These are phyloP conservation scores for Oncorhynchus kisutch DNA, from an alignment of 2,113 vertebrate species.

Conservation along the genomic window DNA sequence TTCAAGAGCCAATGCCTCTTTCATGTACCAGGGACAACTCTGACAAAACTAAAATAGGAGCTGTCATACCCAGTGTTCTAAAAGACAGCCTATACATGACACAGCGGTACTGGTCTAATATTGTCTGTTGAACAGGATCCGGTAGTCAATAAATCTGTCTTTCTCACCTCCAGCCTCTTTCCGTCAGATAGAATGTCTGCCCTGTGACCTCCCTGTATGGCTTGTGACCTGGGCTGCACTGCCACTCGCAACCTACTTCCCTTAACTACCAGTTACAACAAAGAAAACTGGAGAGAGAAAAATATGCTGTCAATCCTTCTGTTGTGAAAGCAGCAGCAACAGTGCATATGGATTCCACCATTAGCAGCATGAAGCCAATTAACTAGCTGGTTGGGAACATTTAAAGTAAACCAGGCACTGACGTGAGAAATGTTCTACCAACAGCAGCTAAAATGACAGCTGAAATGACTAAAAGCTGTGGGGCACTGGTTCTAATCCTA, in stretches of 20 bases:
- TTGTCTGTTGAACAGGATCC: constrained; percentile 32
- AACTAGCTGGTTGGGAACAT: constrained; percentile 23
- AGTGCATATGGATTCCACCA: neutral
- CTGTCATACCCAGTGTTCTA: constrained; percentile 40
- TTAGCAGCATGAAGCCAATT: neutral
- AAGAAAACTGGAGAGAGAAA: too few relatives aligned
- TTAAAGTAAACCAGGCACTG: constrained; percentile 28
- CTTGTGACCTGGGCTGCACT: constrained; percentile 81
- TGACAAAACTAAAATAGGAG: constrained; percentile 49
- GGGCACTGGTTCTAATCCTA: constrained; percentile 48
- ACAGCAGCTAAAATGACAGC: constrained; percentile 43
- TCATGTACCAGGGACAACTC: constrained; percentile 59
- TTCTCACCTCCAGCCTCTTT: constrained; percentile 67
- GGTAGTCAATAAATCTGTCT: constrained; percentile 60
- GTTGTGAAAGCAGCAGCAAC: constrained; percentile 26
- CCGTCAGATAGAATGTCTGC: constrained; percentile 72
- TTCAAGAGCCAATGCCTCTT: constrained; percentile 47
- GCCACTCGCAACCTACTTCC: constrained; percentile 32
- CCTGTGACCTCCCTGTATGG: constrained; percentile 81
- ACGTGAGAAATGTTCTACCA: neutral
- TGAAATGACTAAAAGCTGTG: constrained; percentile 45
- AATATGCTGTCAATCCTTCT: constrained; percentile 23
- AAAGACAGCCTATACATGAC: constrained; percentile 17
- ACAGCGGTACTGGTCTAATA: neutral
- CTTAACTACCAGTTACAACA: too few relatives aligned